A percentile compares a stretch with the other conserved stretches of the same genome.
phyloP scores from a whole-genome alignment of 2,113 vertebrate species.

The Ailuropoda melanoleuca region DNA sequence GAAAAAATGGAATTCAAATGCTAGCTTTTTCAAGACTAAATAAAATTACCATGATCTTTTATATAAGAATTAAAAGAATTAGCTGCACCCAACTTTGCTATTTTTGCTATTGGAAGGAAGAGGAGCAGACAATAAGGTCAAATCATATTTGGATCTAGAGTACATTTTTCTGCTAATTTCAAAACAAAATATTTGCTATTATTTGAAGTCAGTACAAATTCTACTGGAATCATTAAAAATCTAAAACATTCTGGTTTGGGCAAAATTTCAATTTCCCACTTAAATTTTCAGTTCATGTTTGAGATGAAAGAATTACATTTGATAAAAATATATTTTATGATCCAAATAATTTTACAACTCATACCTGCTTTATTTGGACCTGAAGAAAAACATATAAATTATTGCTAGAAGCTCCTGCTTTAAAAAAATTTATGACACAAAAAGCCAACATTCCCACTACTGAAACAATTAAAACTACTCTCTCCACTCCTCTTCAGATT shows the following conservation, averaged over 20 bases:
- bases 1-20: slow-evolving; percentile 45
- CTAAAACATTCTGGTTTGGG: slow-evolving; percentile 22
- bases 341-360: slow-evolving; percentile 3
- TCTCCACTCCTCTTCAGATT: not conserved
- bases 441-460: not conserved
- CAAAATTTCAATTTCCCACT: slow-evolving; percentile 50
- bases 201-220: slow-evolving; percentile 33
- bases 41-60: slow-evolving; percentile 23
- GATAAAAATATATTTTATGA: slow-evolving; percentile 36
- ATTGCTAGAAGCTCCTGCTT: not conserved
- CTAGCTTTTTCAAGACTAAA: not conserved
- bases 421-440: not conserved
- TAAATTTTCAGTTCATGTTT: slow-evolving; percentile 13
- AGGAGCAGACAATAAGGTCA: not conserved
- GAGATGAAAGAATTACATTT: slow-evolving; percentile 2
- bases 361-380: slow-evolving; percentile 33
- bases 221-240: slow-evolving; percentile 31
- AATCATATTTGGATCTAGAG: not conserved
- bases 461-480: not conserved
- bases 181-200: slow-evolving; percentile 35
- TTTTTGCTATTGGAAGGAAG: not conserved
- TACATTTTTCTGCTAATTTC: slow-evolving; percentile 2
- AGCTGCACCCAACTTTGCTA: not conserved
- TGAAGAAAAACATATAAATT: slow-evolving; percentile 9
- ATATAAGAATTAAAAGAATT: slow-evolving; percentile 43